Conservation (phyloP, 1,140 invertebrate genomes). For the Drosophila orena region DNA sequence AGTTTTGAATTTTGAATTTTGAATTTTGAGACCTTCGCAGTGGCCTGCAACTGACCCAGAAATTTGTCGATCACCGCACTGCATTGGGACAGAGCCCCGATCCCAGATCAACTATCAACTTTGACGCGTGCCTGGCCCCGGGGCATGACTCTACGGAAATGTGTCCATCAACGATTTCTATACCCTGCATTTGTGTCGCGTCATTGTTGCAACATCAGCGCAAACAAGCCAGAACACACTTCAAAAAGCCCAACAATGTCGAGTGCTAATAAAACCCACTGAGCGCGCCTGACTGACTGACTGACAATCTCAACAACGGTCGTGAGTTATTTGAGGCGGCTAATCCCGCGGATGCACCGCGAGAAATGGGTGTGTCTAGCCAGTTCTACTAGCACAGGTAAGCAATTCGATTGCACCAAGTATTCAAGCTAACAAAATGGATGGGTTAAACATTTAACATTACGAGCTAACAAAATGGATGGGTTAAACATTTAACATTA, state of each 20-base stretch:
- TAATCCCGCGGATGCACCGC: constrained; percentile 52
- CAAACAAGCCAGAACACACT: constrained; percentile 62
- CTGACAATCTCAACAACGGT: constrained; percentile 78
- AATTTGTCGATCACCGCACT: not conserved
- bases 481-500: no score
- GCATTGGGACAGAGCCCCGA: no score
- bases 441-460: no score
- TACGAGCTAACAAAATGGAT: no score
- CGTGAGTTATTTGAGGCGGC: constrained; percentile 77
- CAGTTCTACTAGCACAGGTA: no score
- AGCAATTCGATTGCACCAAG: no score
- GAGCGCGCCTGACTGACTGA: constrained; percentile 64
- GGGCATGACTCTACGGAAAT: constrained; percentile 57
- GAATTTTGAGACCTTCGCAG: constrained; percentile 35
- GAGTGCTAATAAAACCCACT: constrained; percentile 78
- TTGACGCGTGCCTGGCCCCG: constrained; percentile 76
- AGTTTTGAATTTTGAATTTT: constrained; percentile 13
- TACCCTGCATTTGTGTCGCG: constrained; percentile 53
- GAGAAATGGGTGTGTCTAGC: not conserved
- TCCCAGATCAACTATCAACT: constrained; percentile 35
- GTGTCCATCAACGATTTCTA: constrained; percentile 57
- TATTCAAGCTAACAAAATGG: no score
- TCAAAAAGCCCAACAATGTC: constrained; percentile 62
- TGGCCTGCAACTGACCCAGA: constrained; percentile 25
- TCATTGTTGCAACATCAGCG: constrained; percentile 84